Evolutionary conservation across 2,888 invertebrate genomes (phyloP).

Genomic region (Mimachlamys varia): DNA sequence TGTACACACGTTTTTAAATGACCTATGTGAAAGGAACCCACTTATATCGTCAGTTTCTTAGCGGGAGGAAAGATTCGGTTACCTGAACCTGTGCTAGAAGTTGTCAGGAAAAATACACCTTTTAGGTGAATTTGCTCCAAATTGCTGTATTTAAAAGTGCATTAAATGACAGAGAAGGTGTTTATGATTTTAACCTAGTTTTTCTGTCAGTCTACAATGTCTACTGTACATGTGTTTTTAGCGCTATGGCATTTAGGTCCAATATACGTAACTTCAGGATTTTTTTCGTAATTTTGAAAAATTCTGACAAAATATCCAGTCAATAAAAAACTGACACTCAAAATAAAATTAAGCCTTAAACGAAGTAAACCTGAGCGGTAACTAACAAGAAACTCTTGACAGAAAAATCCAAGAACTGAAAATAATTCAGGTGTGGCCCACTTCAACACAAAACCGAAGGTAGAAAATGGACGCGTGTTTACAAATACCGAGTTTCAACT

Average conservation of each 20-base stretch:
- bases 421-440: no score
- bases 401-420: no score
- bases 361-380: no score
- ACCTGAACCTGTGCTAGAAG: background rate
- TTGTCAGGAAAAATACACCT: background rate
- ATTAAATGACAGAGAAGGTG: background rate
- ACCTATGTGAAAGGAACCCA: background rate
- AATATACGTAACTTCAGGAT: no score
- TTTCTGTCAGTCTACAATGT: background rate
- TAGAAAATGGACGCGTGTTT: no score
- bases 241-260: background rate
- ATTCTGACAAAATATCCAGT: no score
- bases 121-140: background rate
- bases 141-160: conserved; percentile 10
- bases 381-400: no score
- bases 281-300: no score
- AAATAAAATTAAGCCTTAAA: no score
- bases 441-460: no score
- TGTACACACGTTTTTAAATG: background rate
- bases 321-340: no score
- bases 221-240: background rate
- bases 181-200: conserved; percentile 27
- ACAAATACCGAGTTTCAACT: no score
- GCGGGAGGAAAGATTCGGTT: background rate
- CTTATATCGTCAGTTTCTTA: background rate